phyloP scores from a whole-genome alignment of 2,113 vertebrate species.

The Prolemur simus region DNA sequence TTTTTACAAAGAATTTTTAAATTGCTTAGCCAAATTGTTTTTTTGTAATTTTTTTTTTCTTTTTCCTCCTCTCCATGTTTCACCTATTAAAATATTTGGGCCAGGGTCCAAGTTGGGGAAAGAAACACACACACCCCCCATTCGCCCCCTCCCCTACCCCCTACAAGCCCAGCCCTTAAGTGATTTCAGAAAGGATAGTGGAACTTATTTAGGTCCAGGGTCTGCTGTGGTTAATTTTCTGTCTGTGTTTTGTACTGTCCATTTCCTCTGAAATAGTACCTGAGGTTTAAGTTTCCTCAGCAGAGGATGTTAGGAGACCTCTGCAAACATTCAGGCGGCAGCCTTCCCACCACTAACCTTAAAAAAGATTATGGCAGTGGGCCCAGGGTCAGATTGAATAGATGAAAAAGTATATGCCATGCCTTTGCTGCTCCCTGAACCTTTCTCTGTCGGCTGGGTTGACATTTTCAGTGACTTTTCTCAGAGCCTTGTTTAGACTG shows the following conservation, averaged over 20 bases:
- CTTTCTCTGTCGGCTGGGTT: conserved; percentile 82
- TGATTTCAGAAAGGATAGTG: conserved; percentile 87
- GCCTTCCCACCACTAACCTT: conserved; percentile 84
- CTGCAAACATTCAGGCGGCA: conserved; percentile 84
- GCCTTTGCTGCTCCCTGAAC: conserved; percentile 80
- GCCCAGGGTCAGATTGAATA: conserved; percentile 84
- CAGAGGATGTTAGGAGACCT: conserved; percentile 86
- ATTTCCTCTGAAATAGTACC: conserved; percentile 89
- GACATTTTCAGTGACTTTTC: conserved; percentile 85
- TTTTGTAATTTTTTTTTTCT: neutral
- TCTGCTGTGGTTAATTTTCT: conserved; percentile 88
- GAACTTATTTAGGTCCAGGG: conserved; percentile 86
- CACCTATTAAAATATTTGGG: conserved; percentile 89
- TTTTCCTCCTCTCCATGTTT: conserved; percentile 79
- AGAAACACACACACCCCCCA: neutral
- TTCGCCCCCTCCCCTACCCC: neutral
- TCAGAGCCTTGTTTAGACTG: conserved; percentile 80
- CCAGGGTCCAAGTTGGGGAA: conserved; percentile 84
- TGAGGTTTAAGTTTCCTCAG: conserved; percentile 88
- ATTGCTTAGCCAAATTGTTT: conserved; percentile 77
- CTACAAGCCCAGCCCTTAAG: conserved; percentile 76
- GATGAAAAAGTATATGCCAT: conserved; percentile 82
- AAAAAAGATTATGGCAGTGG: conserved; percentile 84
- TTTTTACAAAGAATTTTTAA: conserved; percentile 79
- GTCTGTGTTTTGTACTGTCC: conserved; percentile 88